Base-by-base conservation (phyloP, 2,888 invertebrate species). In the Diplolepis rosae region DNA sequence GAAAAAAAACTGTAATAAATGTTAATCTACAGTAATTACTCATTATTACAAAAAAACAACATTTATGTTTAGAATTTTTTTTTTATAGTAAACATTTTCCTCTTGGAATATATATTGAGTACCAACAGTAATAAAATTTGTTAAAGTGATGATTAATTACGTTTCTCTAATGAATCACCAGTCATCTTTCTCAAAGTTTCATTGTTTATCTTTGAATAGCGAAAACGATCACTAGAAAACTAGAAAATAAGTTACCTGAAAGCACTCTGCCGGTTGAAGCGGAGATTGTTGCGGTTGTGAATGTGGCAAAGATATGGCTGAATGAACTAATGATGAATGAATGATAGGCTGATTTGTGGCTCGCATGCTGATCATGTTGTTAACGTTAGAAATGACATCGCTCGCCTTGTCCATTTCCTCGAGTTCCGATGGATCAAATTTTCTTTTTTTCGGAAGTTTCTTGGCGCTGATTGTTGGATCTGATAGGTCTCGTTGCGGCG, bases 401-500 rank as follows among this genome's bases (percentile, higher is more conserved):
- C 83, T 86, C 56, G 77, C 81, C 74, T 90, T 90, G 82, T 92
- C 92, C 80, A 92, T 91, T 83, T 94, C 94, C 88, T 95, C 95
- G 70, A 95, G 90, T 83, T 95, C 94, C 52, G 94, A 93, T 52
- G 93, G 94, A 89, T 94, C 94, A 85, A 94, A 95, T 90, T 96
- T 96, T 77, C 98, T 92, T 90, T 98, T 98, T 90, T 98, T 98
- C 71, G 98, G 98, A 87, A 98, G 93, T 88, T 95, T 96, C 80
- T 90, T 90, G 73, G 91, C 91, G 82, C 87, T 89, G 79, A 87
- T 87, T 67, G 86, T 87, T 39, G 89, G 85, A 80, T 88, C 87
- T 35, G 88, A 87, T n/a, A 77, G 83, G 79, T 87, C 87, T 76
- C 94, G 91, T 77, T 93, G 91, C 32, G 91, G 90, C 71, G 91